Evolutionary conservation across 2,797 vertebrate species (phyloP).

Genomic region (Pyrrhura leucotis): DNA sequence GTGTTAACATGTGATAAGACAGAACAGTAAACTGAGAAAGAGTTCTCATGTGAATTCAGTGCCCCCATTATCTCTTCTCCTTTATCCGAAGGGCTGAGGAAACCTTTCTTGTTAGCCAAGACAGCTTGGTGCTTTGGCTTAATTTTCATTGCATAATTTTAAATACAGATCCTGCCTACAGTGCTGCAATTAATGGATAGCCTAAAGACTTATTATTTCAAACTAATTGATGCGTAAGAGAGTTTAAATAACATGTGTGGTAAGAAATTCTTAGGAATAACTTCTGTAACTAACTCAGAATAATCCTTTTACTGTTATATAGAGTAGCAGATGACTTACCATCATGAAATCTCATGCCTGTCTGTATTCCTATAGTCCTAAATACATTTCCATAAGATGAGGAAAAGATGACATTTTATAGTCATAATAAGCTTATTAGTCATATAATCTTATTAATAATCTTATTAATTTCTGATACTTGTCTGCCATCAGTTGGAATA

Average conservation of each 20-base stretch:
- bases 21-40: constrained; percentile 14
- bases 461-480: not conserved
- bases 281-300: constrained; percentile 64
- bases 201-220: constrained; percentile 84
- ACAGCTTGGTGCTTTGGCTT: constrained; percentile 74
- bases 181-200: constrained; percentile 82
- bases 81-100: constrained; percentile 72
- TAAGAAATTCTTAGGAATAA: constrained; percentile 64
- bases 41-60: constrained; percentile 68
- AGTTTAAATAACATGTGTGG: constrained; percentile 78
- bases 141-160: constrained; percentile 79
- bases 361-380: not conserved
- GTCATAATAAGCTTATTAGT: not conserved
- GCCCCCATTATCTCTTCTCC: constrained; percentile 62
- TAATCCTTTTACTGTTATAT: constrained; percentile 26
- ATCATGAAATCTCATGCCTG: not conserved
- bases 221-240: constrained; percentile 81
- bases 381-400: not conserved
- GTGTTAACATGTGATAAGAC: constrained; percentile 9
- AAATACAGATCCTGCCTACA: constrained; percentile 80
- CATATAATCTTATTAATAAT: not conserved
- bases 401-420: not conserved
- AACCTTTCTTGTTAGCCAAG: constrained; percentile 72
- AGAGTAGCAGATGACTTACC: constrained; percentile 19
- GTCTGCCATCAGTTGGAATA: not conserved